These are phyloP conservation scores for Astreopora myriophthalma DNA, from an alignment of 64 coral and sea anemone genomes.

Conservation along the genomic window DNA sequence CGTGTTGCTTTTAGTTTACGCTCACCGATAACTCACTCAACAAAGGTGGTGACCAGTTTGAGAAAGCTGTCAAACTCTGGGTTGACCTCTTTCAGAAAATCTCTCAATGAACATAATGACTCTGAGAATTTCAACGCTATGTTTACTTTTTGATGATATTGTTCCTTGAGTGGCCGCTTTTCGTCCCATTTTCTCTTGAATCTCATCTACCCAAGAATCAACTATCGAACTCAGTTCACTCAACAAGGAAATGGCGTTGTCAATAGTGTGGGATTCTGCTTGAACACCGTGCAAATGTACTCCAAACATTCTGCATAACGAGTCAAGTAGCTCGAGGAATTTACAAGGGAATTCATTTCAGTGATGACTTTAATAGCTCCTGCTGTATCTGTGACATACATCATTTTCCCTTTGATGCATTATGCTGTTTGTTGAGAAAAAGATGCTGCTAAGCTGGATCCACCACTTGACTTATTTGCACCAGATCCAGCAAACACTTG, in stretches of 20 bases:
- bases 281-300: slow-evolving; percentile 18
- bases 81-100: background rate
- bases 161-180: background rate
- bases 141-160: slow-evolving; percentile 26
- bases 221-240: background rate
- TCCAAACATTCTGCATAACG: slow-evolving; percentile 46
- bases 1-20: too few relatives aligned
- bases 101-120: background rate
- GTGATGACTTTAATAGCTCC: slow-evolving; percentile 34
- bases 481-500: slow-evolving; percentile 22
- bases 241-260: slow-evolving; percentile 6
- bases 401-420: slow-evolving; percentile 38
- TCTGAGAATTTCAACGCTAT: slow-evolving; percentile 15
- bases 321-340: slow-evolving; percentile 47
- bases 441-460: slow-evolving; percentile 1
- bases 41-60: slow-evolving; percentile 7
- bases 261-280: slow-evolving; percentile 9
- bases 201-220: background rate
- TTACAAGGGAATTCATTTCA: slow-evolving; percentile 33
- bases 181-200: slow-evolving; percentile 21
- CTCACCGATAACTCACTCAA: too few relatives aligned
- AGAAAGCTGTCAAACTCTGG: background rate
- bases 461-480: slow-evolving; percentile 4
- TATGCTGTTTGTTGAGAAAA: slow-evolving; percentile 40
- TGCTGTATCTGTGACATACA: slow-evolving; percentile 53